Percentiles rank a stretch among this genome's conserved stretches.
These are phyloP conservation scores for Poeciliopsis paucimaculata DNA, from an alignment of 2,797 vertebrate genomes.

Conservation along the genomic window DNA sequence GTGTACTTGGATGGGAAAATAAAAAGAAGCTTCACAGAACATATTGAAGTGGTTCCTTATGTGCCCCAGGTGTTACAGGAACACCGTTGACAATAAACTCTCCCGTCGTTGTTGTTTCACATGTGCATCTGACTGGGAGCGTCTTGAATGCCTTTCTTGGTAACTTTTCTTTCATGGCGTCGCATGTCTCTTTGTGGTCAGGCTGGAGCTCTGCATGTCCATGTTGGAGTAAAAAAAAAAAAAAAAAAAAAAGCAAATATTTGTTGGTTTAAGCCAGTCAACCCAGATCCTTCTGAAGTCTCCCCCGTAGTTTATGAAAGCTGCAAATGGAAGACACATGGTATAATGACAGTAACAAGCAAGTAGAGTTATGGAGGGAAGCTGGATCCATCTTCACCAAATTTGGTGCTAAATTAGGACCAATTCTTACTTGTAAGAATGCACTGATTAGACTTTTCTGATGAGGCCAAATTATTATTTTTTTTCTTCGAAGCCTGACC, in stretches of 20 bases:
- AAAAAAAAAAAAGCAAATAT: too few relatives aligned
- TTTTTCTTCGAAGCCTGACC: not conserved
- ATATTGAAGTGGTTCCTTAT: not conserved
- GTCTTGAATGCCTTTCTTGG: not conserved
- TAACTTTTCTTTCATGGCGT: not conserved
- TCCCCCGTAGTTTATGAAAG: not conserved
- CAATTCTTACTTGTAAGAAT: not conserved
- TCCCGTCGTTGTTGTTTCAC: not conserved
- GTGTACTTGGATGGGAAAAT: not conserved
- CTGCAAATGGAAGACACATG: not conserved
- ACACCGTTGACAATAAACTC: not conserved
- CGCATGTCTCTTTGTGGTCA: constrained; percentile 1
- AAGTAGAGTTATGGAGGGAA: not conserved
- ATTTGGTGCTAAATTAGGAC: not conserved
- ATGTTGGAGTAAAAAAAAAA: not conserved
- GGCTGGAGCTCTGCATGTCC: not conserved
- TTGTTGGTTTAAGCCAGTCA: not conserved
- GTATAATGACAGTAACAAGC: not conserved
- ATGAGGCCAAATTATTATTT: not conserved
- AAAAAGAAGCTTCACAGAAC: not conserved
- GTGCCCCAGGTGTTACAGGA: not conserved
- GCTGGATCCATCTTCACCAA: not conserved
- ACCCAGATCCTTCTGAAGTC: not conserved
- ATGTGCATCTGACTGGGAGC: not conserved
- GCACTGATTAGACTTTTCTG: not conserved